Evolutionary conservation across 2,797 vertebrate genomes (phyloP), one percentile per base, ranked within the genome.

Genomic region (Hoplostethus atlanticus): DNA sequence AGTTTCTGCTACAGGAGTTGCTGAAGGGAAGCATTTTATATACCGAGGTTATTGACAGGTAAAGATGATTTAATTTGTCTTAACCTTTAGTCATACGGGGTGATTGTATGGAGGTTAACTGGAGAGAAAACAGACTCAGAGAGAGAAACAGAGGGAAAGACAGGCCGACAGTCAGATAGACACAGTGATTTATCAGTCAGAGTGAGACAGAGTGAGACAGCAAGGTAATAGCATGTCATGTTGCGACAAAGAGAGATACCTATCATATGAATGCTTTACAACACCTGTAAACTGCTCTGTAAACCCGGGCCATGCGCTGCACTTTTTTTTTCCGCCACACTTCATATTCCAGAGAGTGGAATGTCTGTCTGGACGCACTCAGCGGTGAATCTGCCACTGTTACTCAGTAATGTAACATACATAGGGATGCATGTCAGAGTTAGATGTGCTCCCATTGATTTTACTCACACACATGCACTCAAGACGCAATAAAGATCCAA

Each of bases 401-500:
- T 47, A 13, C 64, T 15, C 60, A 57, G 31, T 58, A 54, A 78
- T 76, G 85, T 84, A 64, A 78, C 75, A 80, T 76, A 71, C 69
- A 5, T 6, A 52, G 40, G 73, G 74, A 78, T 72, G 36, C 64
- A 85, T 79, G 79, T 80, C 76, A 76, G 53, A 10, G 53, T 83
- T 78, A 84, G 84, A 84, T 83, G 85, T 80, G 68, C 73, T 73
- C 53, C 57, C 31, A 46, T 81, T 80, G 71, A 73, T 81, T 76
- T 86, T 77, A 48, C 60, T 76, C 28, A 38, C 64, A 51, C 38
- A 46, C 13, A 46, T 9, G 38, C 38, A 11, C 10, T 8, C 8
- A 12, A 12, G 10, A 44, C 40, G 10, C 10, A 44, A 5, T 3
- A 44, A 44, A 44, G 40, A 42, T 42, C 40, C 40, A 42, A 3